These are phyloP conservation scores for Epinephelus moara DNA, from an alignment of 2,113 vertebrate genomes.

Conservation along the genomic window DNA sequence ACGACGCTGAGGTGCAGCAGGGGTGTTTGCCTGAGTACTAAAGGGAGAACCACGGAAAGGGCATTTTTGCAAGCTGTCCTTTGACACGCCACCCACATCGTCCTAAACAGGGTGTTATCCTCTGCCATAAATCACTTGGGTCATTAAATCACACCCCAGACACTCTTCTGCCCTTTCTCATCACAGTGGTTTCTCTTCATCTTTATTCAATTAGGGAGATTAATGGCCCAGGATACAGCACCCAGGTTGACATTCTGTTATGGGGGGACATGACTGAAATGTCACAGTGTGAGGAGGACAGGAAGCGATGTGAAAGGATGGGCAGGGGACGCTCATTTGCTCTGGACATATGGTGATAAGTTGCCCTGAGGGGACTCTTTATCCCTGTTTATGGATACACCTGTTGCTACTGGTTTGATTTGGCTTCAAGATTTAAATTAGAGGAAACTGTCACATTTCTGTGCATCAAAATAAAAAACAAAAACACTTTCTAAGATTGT, in stretches of 20 bases:
- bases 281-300: slow-evolving; percentile 58
- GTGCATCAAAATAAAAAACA: neutral
- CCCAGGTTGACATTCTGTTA: slow-evolving; percentile 66
- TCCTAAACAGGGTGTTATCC: slow-evolving; percentile 61
- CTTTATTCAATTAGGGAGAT: slow-evolving; percentile 80
- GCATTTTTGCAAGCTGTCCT: slow-evolving; percentile 74
- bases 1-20: slow-evolving; percentile 72
- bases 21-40: slow-evolving; percentile 47
- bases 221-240: slow-evolving; percentile 63
- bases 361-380: slow-evolving; percentile 11
- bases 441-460: neutral
- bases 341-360: slow-evolving; percentile 50
- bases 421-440: neutral
- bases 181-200: slow-evolving; percentile 74
- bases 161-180: slow-evolving; percentile 76
- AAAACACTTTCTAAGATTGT: neutral
- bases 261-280: slow-evolving; percentile 68
- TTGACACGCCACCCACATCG: slow-evolving; percentile 69
- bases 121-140: slow-evolving; percentile 79
- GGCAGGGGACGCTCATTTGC: slow-evolving; percentile 30
- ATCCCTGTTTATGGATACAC: slow-evolving; percentile 21
- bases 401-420: slow-evolving; percentile 35
- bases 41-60: slow-evolving; percentile 53
- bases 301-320: slow-evolving; percentile 8
- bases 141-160: slow-evolving; percentile 76